Conservation (phyloP, 1,140 invertebrate genomes). For the Trypoxylus dichotomus region DNA sequence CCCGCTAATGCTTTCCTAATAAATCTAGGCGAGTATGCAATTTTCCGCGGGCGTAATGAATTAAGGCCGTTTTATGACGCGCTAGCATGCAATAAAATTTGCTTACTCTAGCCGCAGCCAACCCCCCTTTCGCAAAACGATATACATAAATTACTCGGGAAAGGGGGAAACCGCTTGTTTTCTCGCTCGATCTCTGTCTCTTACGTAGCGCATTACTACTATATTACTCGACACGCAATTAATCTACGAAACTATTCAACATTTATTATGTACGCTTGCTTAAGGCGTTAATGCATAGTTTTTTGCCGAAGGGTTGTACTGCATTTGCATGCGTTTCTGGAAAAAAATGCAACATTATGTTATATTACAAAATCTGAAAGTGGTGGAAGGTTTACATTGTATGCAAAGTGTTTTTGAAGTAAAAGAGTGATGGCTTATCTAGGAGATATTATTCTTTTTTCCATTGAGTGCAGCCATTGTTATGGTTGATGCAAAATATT, state of each 20-base stretch:
- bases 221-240: not conserved
- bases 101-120: not conserved
- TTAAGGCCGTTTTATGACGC: slow-evolving; percentile 8
- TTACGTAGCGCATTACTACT: not conserved
- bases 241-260: not conserved
- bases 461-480: no score
- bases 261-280: not conserved
- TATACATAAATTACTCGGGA: slow-evolving; percentile 3
- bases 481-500: no score
- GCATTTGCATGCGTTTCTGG: no score
- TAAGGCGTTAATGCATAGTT: not conserved
- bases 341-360: no score
- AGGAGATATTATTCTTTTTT: no score
- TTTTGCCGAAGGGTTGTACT: no score
- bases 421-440: no score
- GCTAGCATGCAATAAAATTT: slow-evolving; percentile 22
- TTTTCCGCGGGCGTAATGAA: not conserved
- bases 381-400: no score
- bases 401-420: no score
- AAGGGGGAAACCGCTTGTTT: not conserved
- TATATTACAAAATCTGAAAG: no score
- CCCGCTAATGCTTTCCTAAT: not conserved
- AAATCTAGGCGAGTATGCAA: slow-evolving; percentile 12
- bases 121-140: not conserved
- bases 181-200: not conserved